Base-by-base conservation (phyloP, 2,888 invertebrate species). In the Iphiclides podalirius region DNA sequence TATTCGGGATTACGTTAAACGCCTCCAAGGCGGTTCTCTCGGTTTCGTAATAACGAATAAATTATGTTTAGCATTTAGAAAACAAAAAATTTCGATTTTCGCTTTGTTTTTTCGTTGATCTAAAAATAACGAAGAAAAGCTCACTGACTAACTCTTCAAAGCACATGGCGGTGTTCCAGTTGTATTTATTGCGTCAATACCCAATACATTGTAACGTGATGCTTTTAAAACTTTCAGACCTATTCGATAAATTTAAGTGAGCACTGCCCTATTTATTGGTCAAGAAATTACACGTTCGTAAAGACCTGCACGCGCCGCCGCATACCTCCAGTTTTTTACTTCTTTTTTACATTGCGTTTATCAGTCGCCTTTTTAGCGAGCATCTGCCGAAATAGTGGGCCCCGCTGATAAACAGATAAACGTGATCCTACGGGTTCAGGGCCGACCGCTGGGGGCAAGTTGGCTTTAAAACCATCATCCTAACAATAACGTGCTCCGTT, bases 331-430 rank as follows among this genome's bases (percentile, higher is more conserved):
- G 47, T 52, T 53, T 53, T 47, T 28, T 28, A 2, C n/a, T 9
- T 9, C 7, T 9, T 28, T 50, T 34, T 45, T 20, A 11, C 41
- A 48, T 53, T 41, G 37, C 15, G 44, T 61, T 78, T 81, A 82
- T 83, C 83, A 68, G 66, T 38, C 58, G 55, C 54, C 66, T 70
- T 75, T 77, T 79, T 74, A 67, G 75, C 70, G 61, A 69, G 68
- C 84, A 85, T 85, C 83, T 85, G 83, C 83, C 83, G 77, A 77
- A 80, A 75, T 70, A 59, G 64, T 64, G 70, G 61, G 60, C 63
- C 64, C 61, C 59, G 78, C 75, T 79, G 75, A 67, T 62, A 66
- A 63, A 64, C 60, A 75, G 80, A 84, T 84, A 79, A 81, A 72
- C 73, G 60, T 53, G 52, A 46, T 47, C 52, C 52, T 55, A 38